phyloP scores from a whole-genome alignment of 2,113 vertebrate genomes.

The Leiothrix lutea region DNA sequence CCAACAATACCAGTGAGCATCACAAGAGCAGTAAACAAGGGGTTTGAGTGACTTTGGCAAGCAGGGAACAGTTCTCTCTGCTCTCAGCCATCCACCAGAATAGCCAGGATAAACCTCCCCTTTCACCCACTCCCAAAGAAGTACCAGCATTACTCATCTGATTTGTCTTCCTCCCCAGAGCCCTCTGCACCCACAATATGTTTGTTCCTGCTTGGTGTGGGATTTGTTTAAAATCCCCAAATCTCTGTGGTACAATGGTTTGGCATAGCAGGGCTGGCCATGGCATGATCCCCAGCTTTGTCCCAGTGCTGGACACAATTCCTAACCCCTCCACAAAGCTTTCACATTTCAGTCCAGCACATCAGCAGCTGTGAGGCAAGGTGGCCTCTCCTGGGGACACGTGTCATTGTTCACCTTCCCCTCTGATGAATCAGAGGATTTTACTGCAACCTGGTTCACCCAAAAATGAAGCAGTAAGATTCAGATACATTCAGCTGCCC shows the following conservation, averaged over 20 bases:
- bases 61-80: background rate
- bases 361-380: background rate
- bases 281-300: background rate
- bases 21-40: background rate
- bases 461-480: background rate
- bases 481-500: background rate
- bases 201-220: background rate
- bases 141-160: background rate
- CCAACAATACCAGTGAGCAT: background rate
- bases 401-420: background rate
- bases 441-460: background rate
- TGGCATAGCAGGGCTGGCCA: background rate
- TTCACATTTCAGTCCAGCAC: background rate
- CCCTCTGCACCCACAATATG: rapidly evolving
- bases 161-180: background rate
- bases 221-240: background rate
- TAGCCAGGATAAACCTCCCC: background rate
- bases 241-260: background rate
- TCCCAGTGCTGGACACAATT: background rate
- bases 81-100: background rate
- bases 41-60: background rate
- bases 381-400: background rate
- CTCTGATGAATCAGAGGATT: background rate
- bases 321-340: background rate
- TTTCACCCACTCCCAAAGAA: background rate